Conservation (phyloP, 2,797 vertebrate genomes). For the Phoeniculus purpureus region DNA sequence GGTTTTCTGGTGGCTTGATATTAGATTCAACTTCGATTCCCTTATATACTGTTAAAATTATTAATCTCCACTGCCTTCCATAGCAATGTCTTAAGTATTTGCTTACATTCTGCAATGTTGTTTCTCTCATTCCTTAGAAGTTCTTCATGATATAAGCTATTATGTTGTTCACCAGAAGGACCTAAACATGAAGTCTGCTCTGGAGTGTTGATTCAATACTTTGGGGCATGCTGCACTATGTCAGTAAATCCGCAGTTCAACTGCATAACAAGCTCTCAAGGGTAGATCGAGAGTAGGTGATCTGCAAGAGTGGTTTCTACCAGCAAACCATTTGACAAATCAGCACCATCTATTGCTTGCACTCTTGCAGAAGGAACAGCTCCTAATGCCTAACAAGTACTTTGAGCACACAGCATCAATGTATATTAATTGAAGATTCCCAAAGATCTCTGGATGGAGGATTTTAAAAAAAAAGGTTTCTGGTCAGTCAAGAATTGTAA, state of each 20-base stretch:
- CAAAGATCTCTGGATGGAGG: not conserved
- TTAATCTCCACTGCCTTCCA: not conserved
- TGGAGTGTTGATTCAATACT: not conserved
- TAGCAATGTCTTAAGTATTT: not conserved
- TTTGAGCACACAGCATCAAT: not conserved
- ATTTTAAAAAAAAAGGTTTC: not conserved
- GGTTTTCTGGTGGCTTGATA: not conserved
- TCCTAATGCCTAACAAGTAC: not conserved
- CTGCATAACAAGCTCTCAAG: not conserved
- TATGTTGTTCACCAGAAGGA: not conserved
- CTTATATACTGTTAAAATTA: not conserved
- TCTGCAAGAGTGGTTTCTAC: not conserved
- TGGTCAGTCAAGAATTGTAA: not conserved
- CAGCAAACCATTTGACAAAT: not conserved
- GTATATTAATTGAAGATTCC: not conserved
- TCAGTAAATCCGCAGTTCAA: not conserved
- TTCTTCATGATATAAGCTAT: not conserved
- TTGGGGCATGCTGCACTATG: not conserved
- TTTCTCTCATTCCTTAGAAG: not conserved
- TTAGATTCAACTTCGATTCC: not conserved
- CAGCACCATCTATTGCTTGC: not conserved
- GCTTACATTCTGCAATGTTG: not conserved
- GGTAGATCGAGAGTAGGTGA: not conserved
- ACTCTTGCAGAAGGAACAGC: not conserved
- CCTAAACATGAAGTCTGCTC: accelerated